Evolutionary conservation across 2,113 vertebrate species (phyloP).

Genomic region (Thalassarche chlororhynchos): DNA sequence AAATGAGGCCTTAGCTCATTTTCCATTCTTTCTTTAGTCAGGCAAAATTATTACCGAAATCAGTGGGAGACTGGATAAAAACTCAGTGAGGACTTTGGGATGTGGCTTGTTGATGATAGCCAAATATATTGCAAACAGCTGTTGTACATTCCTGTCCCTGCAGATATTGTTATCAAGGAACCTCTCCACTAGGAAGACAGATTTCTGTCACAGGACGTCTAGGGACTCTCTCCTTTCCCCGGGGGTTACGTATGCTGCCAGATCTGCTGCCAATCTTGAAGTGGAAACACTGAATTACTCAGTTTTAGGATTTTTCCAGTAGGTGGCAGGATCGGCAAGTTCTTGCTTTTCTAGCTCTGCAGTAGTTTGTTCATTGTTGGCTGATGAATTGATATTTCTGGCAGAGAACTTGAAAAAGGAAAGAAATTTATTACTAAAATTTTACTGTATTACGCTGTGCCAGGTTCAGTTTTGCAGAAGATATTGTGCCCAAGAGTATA

Average conservation of each 20-base stretch:
- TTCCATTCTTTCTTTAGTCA: neutral
- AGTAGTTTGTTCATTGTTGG: conserved; percentile 9
- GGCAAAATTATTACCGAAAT: conserved; percentile 9
- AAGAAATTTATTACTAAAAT: conserved; percentile 44
- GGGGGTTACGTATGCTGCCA: neutral
- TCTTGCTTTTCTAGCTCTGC: neutral
- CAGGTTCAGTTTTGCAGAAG: conserved; percentile 23
- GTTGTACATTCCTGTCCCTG: neutral
- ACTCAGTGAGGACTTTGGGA: neutral
- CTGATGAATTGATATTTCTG: conserved; percentile 8
- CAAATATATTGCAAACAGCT: conserved; percentile 7
- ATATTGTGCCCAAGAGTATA: conserved; percentile 22
- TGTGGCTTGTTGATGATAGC: neutral
- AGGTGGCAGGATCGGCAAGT: conserved; percentile 66
- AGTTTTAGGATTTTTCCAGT: conserved; percentile 34
- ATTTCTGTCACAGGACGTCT: neutral
- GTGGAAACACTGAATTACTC: neutral
- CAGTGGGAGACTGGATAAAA: neutral
- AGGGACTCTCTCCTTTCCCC: neutral
- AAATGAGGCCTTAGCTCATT: neutral
- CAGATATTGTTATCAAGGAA: neutral
- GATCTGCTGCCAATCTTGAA: neutral
- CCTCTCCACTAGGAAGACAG: neutral
- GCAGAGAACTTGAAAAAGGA: conserved; percentile 14
- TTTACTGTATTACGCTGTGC: conserved; percentile 3